Percentiles rank a stretch among this genome's conserved stretches.
phyloP scores from a whole-genome alignment of 2,113 vertebrate genomes.

The Telmatochromis brachygnathus region DNA sequence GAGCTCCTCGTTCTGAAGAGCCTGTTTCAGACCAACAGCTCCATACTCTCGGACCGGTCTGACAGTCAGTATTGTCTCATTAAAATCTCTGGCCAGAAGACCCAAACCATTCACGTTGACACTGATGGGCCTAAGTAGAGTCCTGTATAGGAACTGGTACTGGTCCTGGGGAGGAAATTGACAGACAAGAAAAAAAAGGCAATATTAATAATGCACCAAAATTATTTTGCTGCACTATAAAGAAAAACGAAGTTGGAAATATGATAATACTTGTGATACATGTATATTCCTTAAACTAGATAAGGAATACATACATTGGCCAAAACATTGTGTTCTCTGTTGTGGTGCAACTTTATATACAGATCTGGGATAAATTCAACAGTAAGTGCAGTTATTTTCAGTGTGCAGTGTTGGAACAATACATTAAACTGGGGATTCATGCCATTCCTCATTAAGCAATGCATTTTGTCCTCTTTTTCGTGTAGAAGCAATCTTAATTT shows the following conservation, averaged over 20 bases:
- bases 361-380: not conserved
- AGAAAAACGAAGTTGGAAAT: not conserved
- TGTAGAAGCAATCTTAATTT: not conserved
- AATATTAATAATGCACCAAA: not conserved
- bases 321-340: not conserved
- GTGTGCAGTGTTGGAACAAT: not conserved
- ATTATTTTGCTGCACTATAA: not conserved
- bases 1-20: not conserved
- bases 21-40: slow-evolving; percentile 84
- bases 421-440: not conserved
- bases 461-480: not conserved
- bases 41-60: slow-evolving; percentile 88
- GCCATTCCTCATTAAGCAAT: not conserved
- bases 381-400: not conserved
- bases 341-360: not conserved
- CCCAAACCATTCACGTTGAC: slow-evolving; percentile 81
- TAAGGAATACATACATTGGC: not conserved
- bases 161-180: slow-evolving; percentile 77
- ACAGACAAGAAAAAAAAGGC: not conserved
- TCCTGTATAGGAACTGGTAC: slow-evolving; percentile 93
- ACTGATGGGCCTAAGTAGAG: slow-evolving; percentile 89
- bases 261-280: not conserved
- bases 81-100: slow-evolving; percentile 80
- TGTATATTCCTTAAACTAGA: not conserved
- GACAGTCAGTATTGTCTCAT: slow-evolving; percentile 80